These are phyloP conservation scores for Cisticola juncidis DNA, from an alignment of 2,113 vertebrate species.

Conservation along the genomic window DNA sequence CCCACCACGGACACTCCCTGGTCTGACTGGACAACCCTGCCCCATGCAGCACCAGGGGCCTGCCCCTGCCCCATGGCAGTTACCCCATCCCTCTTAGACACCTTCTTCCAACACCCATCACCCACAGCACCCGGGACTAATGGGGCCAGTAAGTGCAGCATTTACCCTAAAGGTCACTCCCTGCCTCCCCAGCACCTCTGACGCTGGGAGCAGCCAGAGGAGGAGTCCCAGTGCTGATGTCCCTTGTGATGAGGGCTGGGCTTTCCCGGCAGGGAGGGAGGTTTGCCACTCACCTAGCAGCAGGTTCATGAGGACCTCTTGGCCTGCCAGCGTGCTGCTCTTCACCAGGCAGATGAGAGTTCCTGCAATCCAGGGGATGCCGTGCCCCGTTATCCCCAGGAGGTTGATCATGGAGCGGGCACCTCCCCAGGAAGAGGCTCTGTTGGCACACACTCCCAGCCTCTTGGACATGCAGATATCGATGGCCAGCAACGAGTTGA, in stretches of 20 bases:
- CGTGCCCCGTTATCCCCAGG: conserved; percentile 91
- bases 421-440: conserved; percentile 87
- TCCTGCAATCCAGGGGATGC: conserved; percentile 91
- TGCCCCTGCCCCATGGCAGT: not conserved
- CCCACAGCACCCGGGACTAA: not conserved
- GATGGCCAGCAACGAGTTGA: conserved; percentile 92
- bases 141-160: not conserved
- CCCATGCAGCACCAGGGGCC: not conserved
- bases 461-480: conserved; percentile 95
- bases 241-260: conserved; percentile 1
- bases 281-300: conserved; percentile 87
- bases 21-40: not conserved
- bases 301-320: conserved; percentile 95
- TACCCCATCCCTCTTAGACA: not conserved
- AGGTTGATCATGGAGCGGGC: conserved; percentile 91
- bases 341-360: conserved; percentile 91
- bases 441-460: conserved; percentile 89
- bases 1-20: not conserved
- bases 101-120: not conserved
- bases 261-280: not conserved
- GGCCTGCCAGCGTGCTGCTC: conserved; percentile 91
- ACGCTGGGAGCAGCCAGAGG: conserved; percentile 15
- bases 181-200: not conserved
- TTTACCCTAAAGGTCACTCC: not conserved
- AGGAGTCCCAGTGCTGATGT: not conserved